Evolutionary conservation across 1,140 invertebrate species (phyloP).

Genomic region (Armadillidium nasatum): DNA sequence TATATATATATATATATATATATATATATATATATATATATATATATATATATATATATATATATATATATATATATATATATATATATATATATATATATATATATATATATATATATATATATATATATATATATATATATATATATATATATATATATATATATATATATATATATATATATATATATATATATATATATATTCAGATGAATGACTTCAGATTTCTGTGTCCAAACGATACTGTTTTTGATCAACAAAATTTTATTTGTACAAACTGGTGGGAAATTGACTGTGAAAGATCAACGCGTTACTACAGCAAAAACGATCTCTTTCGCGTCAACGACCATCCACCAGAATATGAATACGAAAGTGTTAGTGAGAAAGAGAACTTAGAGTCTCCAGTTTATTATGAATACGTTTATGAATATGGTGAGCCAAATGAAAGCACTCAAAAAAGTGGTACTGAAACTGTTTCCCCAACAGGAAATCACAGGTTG

Average conservation of each 20-base stretch:
- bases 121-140: background rate
- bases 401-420: conserved; percentile 34
- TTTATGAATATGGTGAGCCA: conserved; percentile 35
- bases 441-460: conserved; percentile 12
- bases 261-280: conserved; percentile 85
- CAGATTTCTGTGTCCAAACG: conserved; percentile 83
- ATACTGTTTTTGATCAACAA: conserved; percentile 86
- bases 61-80: background rate
- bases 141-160: conserved; percentile 8
- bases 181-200: background rate
- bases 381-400: conserved; percentile 14
- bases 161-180: conserved; percentile 6
- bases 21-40: conserved; percentile 13
- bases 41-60: conserved; percentile 16
- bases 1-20: background rate
- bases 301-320: conserved; percentile 70
- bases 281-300: conserved; percentile 79
- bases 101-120: too few relatives aligned
- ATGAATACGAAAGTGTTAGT: conserved; percentile 21
- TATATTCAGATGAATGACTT: conserved; percentile 63
- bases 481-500: background rate
- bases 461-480: background rate
- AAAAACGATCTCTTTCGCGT: conserved; percentile 54
- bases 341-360: conserved; percentile 22
- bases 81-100: too few relatives aligned